Conservation (phyloP, 2,113 vertebrate genomes). For the Oriolus oriolus region DNA sequence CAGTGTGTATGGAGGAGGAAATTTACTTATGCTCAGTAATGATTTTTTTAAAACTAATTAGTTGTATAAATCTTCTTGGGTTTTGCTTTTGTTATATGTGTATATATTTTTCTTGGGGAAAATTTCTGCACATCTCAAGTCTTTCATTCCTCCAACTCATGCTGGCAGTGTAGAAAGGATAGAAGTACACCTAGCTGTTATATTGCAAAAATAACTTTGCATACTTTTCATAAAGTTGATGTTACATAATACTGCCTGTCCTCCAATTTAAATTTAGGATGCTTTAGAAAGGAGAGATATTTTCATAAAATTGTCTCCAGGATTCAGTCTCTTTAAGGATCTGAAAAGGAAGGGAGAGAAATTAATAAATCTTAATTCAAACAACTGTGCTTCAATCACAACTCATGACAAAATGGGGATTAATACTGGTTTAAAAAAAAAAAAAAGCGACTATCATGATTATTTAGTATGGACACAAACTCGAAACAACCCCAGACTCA, state of each 20-base stretch:
- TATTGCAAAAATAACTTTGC: not conserved
- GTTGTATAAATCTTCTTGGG: not conserved
- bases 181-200: not conserved
- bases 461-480: not conserved
- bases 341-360: not conserved
- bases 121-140: not conserved
- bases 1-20: not conserved
- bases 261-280: not conserved
- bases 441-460: not conserved
- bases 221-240: not conserved
- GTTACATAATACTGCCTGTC: not conserved
- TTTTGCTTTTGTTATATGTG: not conserved
- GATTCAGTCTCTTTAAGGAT: not conserved
- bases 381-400: not conserved
- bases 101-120: not conserved
- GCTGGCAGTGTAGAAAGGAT: not conserved
- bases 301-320: not conserved
- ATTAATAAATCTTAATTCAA: not conserved
- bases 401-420: not conserved
- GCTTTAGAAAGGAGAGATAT: not conserved
- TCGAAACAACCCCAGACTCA: not conserved
- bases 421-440: not conserved
- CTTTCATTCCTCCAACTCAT: not conserved
- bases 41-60: not conserved
- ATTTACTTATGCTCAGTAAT: not conserved